These are phyloP conservation scores for Aleadryas rufinucha DNA, from an alignment of 2,113 vertebrate species.

Conservation along the genomic window DNA sequence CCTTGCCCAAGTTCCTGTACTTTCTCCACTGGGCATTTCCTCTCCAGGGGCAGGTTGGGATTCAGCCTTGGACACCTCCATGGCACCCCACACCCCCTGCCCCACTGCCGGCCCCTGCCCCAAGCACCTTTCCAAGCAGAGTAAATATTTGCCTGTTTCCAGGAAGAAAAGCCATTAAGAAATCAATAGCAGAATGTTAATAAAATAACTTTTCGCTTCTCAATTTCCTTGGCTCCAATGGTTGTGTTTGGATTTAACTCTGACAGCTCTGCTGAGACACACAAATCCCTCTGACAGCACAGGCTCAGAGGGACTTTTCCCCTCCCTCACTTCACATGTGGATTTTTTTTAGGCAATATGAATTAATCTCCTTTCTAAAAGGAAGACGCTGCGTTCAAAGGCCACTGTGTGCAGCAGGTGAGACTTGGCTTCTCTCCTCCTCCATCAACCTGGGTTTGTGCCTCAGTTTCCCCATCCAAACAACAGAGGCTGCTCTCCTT, in stretches of 20 bases:
- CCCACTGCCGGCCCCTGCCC: neutral
- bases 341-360: neutral
- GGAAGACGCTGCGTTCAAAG: rapidly evolving
- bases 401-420: neutral
- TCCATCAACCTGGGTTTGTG: neutral
- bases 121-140: neutral
- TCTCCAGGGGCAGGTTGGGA: neutral
- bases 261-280: neutral
- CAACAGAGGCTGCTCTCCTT: neutral
- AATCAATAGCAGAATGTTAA: conserved; percentile 50
- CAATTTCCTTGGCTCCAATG: neutral
- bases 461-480: neutral
- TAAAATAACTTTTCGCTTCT: conserved; percentile 23
- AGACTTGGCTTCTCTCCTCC: neutral
- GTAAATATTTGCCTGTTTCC: conserved; percentile 36
- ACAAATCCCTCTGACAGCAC: neutral
- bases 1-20: rapidly evolving
- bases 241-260: neutral
- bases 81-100: neutral
- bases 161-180: conserved; percentile 60
- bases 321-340: neutral
- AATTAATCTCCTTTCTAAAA: neutral
- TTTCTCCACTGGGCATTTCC: neutral
- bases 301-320: neutral
- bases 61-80: neutral